Evolutionary conservation across 2,797 vertebrate species (phyloP).

Genomic region (Gambelia wislizenii): DNA sequence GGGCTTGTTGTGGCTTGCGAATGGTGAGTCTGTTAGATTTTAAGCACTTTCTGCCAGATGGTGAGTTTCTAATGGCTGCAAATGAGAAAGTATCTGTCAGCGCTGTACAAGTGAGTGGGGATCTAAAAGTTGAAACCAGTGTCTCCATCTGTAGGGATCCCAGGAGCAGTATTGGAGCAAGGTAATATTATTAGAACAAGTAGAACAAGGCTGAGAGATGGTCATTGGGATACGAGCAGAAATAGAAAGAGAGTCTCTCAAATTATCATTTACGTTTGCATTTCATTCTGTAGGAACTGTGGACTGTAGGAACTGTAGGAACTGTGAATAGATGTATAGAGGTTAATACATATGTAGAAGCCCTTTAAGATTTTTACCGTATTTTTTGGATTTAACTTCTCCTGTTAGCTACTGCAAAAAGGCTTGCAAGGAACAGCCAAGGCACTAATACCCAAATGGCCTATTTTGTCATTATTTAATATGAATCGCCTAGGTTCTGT

Average conservation of each 20-base stretch:
- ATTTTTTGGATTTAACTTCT: too few relatives aligned
- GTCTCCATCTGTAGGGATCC: neutral
- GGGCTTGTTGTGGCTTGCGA: constrained; percentile 44
- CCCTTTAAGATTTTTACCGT: neutral
- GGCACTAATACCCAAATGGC: neutral
- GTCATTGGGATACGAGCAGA: neutral
- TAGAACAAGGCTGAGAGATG: neutral
- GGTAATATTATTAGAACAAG: too few relatives aligned
- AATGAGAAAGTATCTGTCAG: neutral
- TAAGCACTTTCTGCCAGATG: neutral
- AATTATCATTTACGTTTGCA: neutral
- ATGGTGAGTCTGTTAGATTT: constrained; percentile 25
- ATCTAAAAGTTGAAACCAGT: neutral
- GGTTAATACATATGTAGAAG: neutral
- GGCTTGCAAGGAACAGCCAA: neutral
- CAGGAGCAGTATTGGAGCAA: neutral
- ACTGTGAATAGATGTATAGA: neutral
- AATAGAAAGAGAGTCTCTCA: neutral
- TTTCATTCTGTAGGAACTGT: rapidly evolving
- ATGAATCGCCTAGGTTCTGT: neutral
- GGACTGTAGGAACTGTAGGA: neutral
- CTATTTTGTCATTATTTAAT: neutral
- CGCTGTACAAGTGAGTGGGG: neutral
- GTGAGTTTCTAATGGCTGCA: neutral
- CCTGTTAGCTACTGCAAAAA: neutral